phyloP scores from a whole-genome alignment of 2,113 vertebrate genomes.

The Psittacus erithacus region DNA sequence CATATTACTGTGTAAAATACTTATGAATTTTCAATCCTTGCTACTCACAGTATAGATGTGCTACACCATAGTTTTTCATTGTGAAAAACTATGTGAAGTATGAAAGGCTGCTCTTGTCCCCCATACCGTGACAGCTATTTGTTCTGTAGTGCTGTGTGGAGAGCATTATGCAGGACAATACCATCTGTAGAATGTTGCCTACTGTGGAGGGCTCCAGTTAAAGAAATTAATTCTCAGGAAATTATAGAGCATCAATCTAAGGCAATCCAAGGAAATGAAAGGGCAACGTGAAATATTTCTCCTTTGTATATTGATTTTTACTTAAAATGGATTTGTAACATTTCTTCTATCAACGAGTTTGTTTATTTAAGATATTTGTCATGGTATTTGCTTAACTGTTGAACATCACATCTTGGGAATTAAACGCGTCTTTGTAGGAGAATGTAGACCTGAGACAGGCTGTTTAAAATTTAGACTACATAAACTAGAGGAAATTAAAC shows the following conservation, averaged over 20 bases:
- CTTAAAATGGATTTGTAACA: neutral
- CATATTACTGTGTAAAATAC: neutral
- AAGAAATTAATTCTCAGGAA: neutral
- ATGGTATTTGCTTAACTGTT: neutral
- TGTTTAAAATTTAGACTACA: neutral
- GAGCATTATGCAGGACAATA: neutral
- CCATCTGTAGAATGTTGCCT: neutral
- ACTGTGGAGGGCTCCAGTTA: neutral
- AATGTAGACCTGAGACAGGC: neutral
- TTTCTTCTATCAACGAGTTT: neutral
- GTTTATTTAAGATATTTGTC: constrained; percentile 4
- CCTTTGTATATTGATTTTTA: neutral
- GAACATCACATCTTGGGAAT: neutral
- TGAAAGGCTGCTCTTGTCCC: neutral
- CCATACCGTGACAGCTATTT: neutral
- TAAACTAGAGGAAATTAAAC: neutral
- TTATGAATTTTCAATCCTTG: neutral
- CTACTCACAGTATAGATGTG: neutral
- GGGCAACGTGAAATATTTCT: neutral
- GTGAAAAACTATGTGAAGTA: neutral
- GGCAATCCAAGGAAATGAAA: neutral
- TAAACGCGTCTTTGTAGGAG: neutral
- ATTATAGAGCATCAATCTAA: neutral
- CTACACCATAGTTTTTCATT: neutral
- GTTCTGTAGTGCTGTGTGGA: neutral